These are phyloP conservation scores for Sturnus vulgaris DNA, from an alignment of 2,113 vertebrate genomes.

Conservation along the genomic window DNA sequence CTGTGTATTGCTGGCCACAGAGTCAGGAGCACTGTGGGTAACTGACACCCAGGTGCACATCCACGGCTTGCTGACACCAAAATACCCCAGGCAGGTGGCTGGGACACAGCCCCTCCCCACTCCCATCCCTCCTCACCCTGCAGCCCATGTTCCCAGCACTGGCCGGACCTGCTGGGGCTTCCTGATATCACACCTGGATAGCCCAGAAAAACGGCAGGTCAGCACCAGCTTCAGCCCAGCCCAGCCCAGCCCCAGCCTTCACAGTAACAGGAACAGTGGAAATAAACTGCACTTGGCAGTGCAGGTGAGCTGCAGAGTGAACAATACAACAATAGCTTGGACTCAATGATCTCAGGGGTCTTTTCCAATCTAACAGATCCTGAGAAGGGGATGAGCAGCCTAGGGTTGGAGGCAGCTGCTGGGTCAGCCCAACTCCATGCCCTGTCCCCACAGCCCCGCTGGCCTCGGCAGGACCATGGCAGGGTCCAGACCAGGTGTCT, in stretches of 20 bases:
- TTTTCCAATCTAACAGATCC: background rate
- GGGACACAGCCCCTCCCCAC: background rate
- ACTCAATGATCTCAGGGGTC: background rate
- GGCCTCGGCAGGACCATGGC: background rate
- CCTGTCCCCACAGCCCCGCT: background rate
- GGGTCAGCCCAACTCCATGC: background rate
- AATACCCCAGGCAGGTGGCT: background rate
- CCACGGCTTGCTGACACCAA: background rate
- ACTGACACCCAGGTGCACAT: background rate
- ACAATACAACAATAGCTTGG: background rate
- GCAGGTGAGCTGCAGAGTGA: rapidly evolving
- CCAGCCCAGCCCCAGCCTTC: too few relatives aligned
- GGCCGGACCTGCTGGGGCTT: background rate
- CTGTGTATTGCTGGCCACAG: background rate
- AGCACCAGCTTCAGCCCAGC: rapidly evolving
- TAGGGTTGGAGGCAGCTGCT: background rate
- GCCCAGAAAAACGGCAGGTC: background rate
- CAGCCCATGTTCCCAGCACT: background rate
- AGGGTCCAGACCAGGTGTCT: background rate
- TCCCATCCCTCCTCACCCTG: background rate
- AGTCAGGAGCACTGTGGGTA: background rate
- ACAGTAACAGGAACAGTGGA: background rate
- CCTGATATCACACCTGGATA: too few relatives aligned
- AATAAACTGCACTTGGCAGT: background rate
- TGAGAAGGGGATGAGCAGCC: background rate